These are phyloP conservation scores for Conchocele bisecta DNA, from an alignment of 2,888 invertebrate species.

Conservation along the genomic window DNA sequence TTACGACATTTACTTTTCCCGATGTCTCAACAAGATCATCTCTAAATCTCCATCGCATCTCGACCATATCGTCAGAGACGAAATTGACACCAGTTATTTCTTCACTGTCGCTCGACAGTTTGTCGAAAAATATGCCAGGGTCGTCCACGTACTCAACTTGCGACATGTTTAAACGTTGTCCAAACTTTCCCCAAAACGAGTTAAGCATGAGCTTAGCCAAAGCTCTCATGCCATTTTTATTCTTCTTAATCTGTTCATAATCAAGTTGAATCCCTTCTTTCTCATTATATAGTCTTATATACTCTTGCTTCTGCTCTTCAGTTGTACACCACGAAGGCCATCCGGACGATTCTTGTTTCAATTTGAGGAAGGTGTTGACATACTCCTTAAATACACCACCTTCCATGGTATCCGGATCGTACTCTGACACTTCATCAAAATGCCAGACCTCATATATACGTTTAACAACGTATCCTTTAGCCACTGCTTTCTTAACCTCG, in stretches of 20 bases:
- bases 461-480: conserved; percentile 21
- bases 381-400: conserved; percentile 67
- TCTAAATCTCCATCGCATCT: too few relatives aligned
- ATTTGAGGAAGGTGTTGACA: conserved; percentile 40
- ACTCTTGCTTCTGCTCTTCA: neutral
- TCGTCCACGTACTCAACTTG: too few relatives aligned
- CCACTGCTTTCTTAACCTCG: conserved; percentile 20
- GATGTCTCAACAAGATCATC: too few relatives aligned
- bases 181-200: too few relatives aligned
- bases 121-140: too few relatives aligned
- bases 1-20: too few relatives aligned
- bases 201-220: neutral
- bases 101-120: too few relatives aligned
- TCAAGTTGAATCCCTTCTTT: neutral
- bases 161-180: too few relatives aligned
- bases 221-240: neutral
- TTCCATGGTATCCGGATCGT: neutral
- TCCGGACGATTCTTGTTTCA: neutral
- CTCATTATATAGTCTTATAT: neutral
- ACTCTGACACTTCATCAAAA: conserved; percentile 22
- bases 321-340: neutral
- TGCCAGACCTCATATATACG: conserved; percentile 36
- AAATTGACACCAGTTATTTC: too few relatives aligned
- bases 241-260: neutral
- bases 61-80: too few relatives aligned